These are phyloP conservation scores for Drosophila neonasuta DNA, from an alignment of 2,888 invertebrate species.

Conservation along the genomic window DNA sequence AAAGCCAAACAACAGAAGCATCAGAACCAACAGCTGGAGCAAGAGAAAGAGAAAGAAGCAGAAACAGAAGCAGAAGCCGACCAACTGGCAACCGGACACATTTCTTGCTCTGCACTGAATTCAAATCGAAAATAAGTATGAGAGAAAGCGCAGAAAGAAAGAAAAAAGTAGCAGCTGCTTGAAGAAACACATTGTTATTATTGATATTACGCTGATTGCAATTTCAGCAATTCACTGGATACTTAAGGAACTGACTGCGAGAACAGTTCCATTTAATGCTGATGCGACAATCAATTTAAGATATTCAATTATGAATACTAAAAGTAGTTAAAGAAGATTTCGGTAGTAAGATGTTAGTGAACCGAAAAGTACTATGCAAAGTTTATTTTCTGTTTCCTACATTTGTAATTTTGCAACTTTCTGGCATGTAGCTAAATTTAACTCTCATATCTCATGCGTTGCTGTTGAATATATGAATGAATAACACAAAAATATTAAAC, in stretches of 20 bases:
- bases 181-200: conserved; percentile 51
- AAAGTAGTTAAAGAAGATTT: conserved; percentile 5
- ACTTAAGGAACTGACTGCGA: conserved; percentile 1
- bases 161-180: conserved; percentile 51
- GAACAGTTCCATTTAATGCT: conserved; percentile 2
- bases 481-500: conserved; percentile 33
- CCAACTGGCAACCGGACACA: conserved; percentile 43
- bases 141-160: neutral
- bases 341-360: too few species aligned
- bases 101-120: conserved; percentile 19
- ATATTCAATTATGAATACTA: conserved; percentile 9
- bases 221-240: conserved; percentile 10
- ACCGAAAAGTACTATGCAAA: too few species aligned
- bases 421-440: neutral
- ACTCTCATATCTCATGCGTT: conserved; percentile 8
- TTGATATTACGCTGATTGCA: conserved; percentile 39
- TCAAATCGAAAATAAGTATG: conserved; percentile 36
- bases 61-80: conserved; percentile 7
- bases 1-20: conserved; percentile 54
- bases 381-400: too few species aligned
- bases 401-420: neutral
- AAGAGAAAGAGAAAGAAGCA: neutral
- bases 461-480: conserved; percentile 40
- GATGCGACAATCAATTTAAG: conserved; percentile 7
- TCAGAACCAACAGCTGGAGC: conserved; percentile 23